A percentile compares a stretch with the other conserved stretches of the same genome.
phyloP scores from a whole-genome alignment of 2,888 invertebrate species.

The Brachynemurus nebulosus region DNA sequence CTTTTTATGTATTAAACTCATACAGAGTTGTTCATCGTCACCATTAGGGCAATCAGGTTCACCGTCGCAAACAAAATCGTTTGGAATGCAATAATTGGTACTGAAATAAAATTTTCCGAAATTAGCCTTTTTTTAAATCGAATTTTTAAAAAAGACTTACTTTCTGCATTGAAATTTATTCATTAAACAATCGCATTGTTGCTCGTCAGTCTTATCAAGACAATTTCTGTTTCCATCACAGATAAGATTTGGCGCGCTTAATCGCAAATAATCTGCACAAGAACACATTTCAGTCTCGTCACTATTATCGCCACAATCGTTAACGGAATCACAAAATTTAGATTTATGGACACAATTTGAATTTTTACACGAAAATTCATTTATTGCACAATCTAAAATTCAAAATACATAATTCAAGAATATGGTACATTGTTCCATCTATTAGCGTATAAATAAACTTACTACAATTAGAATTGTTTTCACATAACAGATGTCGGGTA shows the following conservation, averaged over 20 bases:
- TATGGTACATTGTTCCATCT: background rate
- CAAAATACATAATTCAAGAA: background rate
- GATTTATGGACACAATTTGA: constrained; percentile 54
- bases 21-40: constrained; percentile 57
- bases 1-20: constrained; percentile 32
- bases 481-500: constrained; percentile 22
- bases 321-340: constrained; percentile 48
- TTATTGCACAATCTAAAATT: constrained; percentile 43
- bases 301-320: constrained; percentile 56
- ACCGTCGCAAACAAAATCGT: constrained; percentile 67
- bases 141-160: constrained; percentile 27
- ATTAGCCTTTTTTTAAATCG: no score
- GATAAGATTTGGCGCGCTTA: constrained; percentile 51
- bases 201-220: constrained; percentile 61
- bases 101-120: constrained; percentile 20
- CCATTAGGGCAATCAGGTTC: constrained; percentile 54
- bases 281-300: constrained; percentile 54
- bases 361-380: constrained; percentile 51
- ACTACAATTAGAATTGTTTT: constrained; percentile 13
- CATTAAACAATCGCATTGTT: constrained; percentile 44
- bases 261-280: constrained; percentile 50
- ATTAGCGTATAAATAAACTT: constrained; percentile 2
- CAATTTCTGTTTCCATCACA: constrained; percentile 71
- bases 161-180: constrained; percentile 36
- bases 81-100: constrained; percentile 47